Evolutionary conservation across 2,113 vertebrate genomes (phyloP).

Genomic region (Gopherus evgoodei): DNA sequence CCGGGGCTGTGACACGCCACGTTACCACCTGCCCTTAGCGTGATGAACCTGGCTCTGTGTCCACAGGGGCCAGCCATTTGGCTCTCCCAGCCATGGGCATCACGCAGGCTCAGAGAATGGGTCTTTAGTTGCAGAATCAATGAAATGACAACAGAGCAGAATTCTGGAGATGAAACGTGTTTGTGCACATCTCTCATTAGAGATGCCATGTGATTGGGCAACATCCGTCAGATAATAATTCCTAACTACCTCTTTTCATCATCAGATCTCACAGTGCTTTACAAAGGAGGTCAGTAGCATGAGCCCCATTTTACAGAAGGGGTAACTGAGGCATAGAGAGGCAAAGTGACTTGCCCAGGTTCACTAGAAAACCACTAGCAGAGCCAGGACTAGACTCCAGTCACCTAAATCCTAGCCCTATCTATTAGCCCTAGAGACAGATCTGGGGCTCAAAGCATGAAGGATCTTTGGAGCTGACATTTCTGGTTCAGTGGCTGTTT

Average conservation of each 20-base stretch:
- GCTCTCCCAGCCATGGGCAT: not conserved
- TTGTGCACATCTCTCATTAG: not conserved
- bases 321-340: not conserved
- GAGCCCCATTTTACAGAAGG: not conserved
- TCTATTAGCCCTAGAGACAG: not conserved
- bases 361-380: not conserved
- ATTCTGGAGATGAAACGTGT: not conserved
- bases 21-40: not conserved
- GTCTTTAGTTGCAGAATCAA: not conserved
- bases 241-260: not conserved
- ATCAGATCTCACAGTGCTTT: not conserved
- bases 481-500: not conserved
- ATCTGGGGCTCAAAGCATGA: not conserved
- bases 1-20: too few relatives aligned
- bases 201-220: not conserved
- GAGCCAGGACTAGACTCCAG: not conserved
- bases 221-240: not conserved
- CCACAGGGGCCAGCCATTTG: too few relatives aligned
- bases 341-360: not conserved
- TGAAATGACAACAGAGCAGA: not conserved
- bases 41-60: not conserved
- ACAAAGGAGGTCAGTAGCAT: not conserved
- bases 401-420: not conserved
- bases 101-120: not conserved
- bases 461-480: not conserved